Evolutionary conservation across 2,113 vertebrate species (phyloP), one percentile per base, ranked within the genome.

Genomic region (Zeus faber): DNA sequence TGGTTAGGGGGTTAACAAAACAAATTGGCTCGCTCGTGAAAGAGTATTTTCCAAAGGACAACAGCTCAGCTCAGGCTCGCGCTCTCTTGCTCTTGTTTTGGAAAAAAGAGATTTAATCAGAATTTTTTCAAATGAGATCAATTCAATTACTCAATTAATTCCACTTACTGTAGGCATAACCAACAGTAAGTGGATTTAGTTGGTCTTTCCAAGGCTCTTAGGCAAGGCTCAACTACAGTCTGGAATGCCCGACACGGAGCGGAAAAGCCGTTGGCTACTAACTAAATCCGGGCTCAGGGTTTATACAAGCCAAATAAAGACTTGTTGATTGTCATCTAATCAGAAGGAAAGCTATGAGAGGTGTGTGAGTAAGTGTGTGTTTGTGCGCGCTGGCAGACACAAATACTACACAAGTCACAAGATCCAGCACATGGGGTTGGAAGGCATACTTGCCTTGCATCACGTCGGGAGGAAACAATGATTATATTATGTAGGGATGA

Each of bases 401-500:
- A 37, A 14, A 37, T n/a, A 46, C 46, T 49, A n/a, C 47, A n/a
- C 20, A 35, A 74, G 82, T 88, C 87, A 89, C 75, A 88, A 85
- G 86, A 83, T 73, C 26, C 14, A 48, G 74, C 78, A 86, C 75
- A 86, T 82, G 76, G 58, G 61, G 53, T 65, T 26, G 48, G 49
- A 17, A 23, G 46, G 39, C 40, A 44, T 21, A 50, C 54, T 40
- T 37, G 68, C 64, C 67, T 65, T 70, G 47, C 69, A 74, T 64
- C 50, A 64, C 65, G 70, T 74, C 74, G 70, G 63, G 68, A 2
- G 2, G 52, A 46, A 82, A 89, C 85, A 87, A 87, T 81, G 67
- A 56, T n/a, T 72, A 62, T 55, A 77, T 87, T 88, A 70, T 83
- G 55, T 70, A 6, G 23, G 46, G 48, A 64, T 53, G 55, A 74